Conservation (phyloP, 1,140 invertebrate genomes). For the Antheraea pernyi region DNA sequence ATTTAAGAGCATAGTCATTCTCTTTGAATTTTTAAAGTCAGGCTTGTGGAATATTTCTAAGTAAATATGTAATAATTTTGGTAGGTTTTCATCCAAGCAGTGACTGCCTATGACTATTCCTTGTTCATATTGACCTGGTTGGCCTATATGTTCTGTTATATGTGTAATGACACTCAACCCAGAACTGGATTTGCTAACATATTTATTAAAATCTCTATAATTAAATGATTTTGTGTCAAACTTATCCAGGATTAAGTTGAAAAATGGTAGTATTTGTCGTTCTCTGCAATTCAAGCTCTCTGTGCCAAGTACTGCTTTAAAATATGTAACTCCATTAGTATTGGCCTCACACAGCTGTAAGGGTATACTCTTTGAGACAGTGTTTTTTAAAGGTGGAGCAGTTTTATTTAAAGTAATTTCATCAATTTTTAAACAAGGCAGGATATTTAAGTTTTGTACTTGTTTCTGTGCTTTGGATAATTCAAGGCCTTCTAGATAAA, state of each 20-base stretch:
- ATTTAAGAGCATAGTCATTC: constrained; percentile 90
- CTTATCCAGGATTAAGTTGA: constrained; percentile 88
- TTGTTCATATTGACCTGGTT: constrained; percentile 85
- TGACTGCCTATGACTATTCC: constrained; percentile 89
- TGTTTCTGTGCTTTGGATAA: constrained; percentile 88
- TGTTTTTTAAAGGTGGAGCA: constrained; percentile 79
- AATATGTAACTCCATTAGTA: constrained; percentile 94
- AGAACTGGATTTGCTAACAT: constrained; percentile 89
- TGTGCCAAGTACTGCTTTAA: constrained; percentile 88
- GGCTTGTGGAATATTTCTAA: constrained; percentile 87
- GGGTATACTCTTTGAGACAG: constrained; percentile 80
- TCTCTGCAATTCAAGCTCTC: constrained; percentile 84
- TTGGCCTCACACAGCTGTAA: constrained; percentile 89
- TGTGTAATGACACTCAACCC: constrained; percentile 86
- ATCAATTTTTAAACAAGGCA: constrained; percentile 89
- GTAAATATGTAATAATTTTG: constrained; percentile 92
- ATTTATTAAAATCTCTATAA: constrained; percentile 90
- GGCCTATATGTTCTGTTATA: constrained; percentile 85
- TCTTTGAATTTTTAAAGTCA: constrained; percentile 84
- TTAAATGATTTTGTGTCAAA: constrained; percentile 91
- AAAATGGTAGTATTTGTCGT: constrained; percentile 88
- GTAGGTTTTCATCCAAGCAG: constrained; percentile 90
- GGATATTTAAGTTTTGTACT: constrained; percentile 84
- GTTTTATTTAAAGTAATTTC: constrained; percentile 87
- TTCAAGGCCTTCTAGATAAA: constrained; percentile 86